Conservation (phyloP, 2,888 invertebrate species). For the Aricia artaxerxes region DNA sequence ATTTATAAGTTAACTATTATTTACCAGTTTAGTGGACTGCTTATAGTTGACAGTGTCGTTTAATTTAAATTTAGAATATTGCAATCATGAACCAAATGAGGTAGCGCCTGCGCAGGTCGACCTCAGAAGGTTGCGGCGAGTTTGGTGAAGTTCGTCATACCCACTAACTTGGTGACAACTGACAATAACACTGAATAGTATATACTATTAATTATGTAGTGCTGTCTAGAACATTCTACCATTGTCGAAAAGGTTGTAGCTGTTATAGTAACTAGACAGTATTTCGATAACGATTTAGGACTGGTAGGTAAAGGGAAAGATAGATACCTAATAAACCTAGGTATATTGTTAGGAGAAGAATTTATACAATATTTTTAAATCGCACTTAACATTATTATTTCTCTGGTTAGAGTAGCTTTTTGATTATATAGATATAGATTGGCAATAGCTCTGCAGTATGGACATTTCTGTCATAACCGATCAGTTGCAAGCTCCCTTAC, state of each 20-base stretch:
- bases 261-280: not conserved
- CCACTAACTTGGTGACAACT: not conserved
- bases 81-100: not conserved
- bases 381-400: no score
- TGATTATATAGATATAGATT: not conserved
- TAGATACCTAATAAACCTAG: no score
- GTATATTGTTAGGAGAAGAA: no score
- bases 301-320: no score
- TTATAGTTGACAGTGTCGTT: not conserved
- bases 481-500: not conserved
- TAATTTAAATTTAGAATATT: not conserved
- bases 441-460: not conserved
- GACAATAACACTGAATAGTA: not conserved
- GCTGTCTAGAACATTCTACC: not conserved
- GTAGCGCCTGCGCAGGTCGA: not conserved
- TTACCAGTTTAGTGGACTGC: no score
- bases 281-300: not conserved
- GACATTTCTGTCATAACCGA: not conserved
- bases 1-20: no score
- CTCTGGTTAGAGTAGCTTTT: no score
- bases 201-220: not conserved
- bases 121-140: not conserved
- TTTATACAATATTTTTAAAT: no score
- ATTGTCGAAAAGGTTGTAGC: not conserved
- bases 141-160: slow-evolving; percentile 12